Conservation (phyloP, 2,113 vertebrate species). For the Pygoscelis antarcticus region DNA sequence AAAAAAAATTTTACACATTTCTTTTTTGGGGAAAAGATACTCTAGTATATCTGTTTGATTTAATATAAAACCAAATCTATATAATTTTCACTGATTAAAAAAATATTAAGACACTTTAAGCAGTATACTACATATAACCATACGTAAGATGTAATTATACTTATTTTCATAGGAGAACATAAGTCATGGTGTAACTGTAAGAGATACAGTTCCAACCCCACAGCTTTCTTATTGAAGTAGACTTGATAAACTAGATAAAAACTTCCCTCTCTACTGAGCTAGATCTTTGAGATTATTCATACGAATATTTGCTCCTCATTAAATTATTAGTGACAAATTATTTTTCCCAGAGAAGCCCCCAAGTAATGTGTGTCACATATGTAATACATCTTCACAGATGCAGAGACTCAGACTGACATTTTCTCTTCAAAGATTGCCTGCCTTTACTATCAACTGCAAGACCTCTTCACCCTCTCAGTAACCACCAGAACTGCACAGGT, state of each 20-base stretch:
- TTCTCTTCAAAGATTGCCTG: not conserved
- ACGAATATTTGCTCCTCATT: not conserved
- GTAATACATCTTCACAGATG: not conserved
- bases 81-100: not conserved
- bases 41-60: not conserved
- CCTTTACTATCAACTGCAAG: not conserved
- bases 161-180: not conserved
- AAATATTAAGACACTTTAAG: not conserved
- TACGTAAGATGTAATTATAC: not conserved
- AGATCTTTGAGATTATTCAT: not conserved
- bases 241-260: not conserved
- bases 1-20: not conserved
- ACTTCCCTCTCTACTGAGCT: not conserved
- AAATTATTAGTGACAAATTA: not conserved
- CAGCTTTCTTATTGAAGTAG: not conserved
- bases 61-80: not conserved
- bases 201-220: not conserved
- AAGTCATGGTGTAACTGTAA: not conserved
- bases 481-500: not conserved
- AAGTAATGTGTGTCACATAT: not conserved
- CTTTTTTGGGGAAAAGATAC: not conserved
- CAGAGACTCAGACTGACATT: not conserved
- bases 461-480: not conserved
- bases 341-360: not conserved
- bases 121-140: not conserved